Evolutionary conservation across 2,888 invertebrate genomes (phyloP).

Genomic region (Athripsodes cinereus): DNA sequence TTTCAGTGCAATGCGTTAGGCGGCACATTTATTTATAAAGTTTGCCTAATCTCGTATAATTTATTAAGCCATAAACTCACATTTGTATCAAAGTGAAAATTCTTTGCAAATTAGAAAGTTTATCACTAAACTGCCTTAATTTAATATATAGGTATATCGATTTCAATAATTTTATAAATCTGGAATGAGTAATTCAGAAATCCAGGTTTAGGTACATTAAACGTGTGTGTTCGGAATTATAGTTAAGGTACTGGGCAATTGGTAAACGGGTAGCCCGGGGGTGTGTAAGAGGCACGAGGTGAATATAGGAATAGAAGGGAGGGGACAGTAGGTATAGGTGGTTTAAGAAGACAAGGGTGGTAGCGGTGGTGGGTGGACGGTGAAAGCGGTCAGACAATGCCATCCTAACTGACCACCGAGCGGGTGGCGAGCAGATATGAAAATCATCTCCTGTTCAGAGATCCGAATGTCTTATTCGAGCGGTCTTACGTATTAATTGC

Average conservation of each 20-base stretch:
- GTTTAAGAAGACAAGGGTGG: background rate
- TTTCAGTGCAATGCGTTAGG: too few species aligned
- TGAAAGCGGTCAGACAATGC: constrained; percentile 25
- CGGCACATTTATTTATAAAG: too few species aligned
- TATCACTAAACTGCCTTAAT: too few species aligned
- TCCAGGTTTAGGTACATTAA: background rate
- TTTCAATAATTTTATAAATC: too few species aligned
- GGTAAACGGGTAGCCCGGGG: background rate
- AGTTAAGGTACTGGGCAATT: background rate
- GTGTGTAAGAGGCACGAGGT: background rate
- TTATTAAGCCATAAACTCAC: too few species aligned
- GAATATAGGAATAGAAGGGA: background rate
- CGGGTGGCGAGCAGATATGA: constrained; percentile 26
- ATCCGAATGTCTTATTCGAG: constrained; percentile 26
- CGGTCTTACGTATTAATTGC: constrained; percentile 21
- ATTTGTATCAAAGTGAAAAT: too few species aligned
- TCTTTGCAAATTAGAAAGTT: too few species aligned
- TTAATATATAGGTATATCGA: too few species aligned
- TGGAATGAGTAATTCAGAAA: too few species aligned
- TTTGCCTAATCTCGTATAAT: too few species aligned
- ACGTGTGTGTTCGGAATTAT: background rate
- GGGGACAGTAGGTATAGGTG: constrained; percentile 6
- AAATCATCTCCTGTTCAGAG: constrained; percentile 28
- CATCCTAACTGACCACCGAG: constrained; percentile 28
- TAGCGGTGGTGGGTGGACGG: background rate